phyloP scores from a whole-genome alignment of 2,797 vertebrate genomes.

The Tachyglossus aculeatus region DNA sequence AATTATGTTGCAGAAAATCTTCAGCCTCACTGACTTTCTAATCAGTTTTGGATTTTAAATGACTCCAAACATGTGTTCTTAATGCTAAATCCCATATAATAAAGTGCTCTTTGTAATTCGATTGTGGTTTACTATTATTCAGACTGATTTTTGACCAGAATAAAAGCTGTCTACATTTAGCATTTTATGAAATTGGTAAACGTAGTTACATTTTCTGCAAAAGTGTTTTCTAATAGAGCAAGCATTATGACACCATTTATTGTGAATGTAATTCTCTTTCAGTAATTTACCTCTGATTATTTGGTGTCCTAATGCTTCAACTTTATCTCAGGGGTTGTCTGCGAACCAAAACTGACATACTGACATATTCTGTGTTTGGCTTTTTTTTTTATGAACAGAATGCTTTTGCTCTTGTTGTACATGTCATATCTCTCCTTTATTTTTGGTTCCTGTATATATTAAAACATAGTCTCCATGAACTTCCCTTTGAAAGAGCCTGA shows the following conservation, averaged over 20 bases:
- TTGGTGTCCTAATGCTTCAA: conserved; percentile 75
- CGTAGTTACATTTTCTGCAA: conserved; percentile 63
- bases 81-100: background rate
- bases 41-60: background rate
- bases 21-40: conserved; percentile 3
- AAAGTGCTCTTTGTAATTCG: conserved; percentile 24
- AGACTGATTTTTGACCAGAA: conserved; percentile 52
- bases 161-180: conserved; percentile 40
- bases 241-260: conserved; percentile 68
- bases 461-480: conserved; percentile 74
- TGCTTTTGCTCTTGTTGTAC: conserved; percentile 61
- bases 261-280: conserved; percentile 73
- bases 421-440: conserved; percentile 54
- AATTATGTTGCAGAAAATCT: conserved; percentile 28
- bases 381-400: conserved; percentile 48
- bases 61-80: background rate
- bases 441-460: conserved; percentile 57
- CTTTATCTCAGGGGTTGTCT: conserved; percentile 79
- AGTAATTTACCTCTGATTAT: conserved; percentile 74
- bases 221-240: conserved; percentile 70
- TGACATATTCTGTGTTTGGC: conserved; percentile 71
- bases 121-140: conserved; percentile 42
- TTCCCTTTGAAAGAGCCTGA: conserved; percentile 77
- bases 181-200: conserved; percentile 51
- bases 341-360: conserved; percentile 78